Percentiles rank a stretch among this genome's conserved stretches.
These are phyloP conservation scores for Germaria angustata DNA, from an alignment of 2,888 invertebrate species.

Conservation along the genomic window DNA sequence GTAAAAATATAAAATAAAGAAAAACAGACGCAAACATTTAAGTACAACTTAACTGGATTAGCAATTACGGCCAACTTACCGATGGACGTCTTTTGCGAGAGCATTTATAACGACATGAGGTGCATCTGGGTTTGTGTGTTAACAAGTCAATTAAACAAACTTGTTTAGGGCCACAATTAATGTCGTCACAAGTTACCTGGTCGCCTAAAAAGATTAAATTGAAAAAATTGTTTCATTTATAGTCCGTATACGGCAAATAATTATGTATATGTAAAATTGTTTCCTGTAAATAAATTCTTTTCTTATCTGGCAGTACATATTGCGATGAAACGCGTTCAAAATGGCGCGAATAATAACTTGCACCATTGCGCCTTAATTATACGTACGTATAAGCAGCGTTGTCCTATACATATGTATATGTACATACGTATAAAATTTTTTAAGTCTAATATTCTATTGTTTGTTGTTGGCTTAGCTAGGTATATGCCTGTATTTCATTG, in stretches of 20 bases:
- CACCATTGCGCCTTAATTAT: neutral
- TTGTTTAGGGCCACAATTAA: conserved; percentile 85
- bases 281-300: neutral
- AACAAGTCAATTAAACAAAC: conserved; percentile 84
- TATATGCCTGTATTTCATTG: too few species aligned
- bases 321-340: too few species aligned
- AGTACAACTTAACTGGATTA: neutral
- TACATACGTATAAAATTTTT: too few species aligned
- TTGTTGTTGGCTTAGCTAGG: too few species aligned
- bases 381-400: too few species aligned
- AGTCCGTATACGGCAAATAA: neutral
- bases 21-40: neutral
- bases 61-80: conserved; percentile 69
- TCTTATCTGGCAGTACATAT: too few species aligned
- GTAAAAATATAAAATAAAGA: conserved; percentile 54
- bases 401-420: too few species aligned
- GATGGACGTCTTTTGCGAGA: conserved; percentile 79
- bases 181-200: conserved; percentile 84
- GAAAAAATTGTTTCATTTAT: neutral
- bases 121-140: conserved; percentile 86
- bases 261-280: neutral
- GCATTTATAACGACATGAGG: conserved; percentile 85
- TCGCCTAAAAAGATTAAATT: conserved; percentile 81
- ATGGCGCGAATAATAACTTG: too few species aligned
- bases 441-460: too few species aligned